phyloP scores from a whole-genome alignment of 2,797 vertebrate genomes.

The Dipus sagitta region DNA sequence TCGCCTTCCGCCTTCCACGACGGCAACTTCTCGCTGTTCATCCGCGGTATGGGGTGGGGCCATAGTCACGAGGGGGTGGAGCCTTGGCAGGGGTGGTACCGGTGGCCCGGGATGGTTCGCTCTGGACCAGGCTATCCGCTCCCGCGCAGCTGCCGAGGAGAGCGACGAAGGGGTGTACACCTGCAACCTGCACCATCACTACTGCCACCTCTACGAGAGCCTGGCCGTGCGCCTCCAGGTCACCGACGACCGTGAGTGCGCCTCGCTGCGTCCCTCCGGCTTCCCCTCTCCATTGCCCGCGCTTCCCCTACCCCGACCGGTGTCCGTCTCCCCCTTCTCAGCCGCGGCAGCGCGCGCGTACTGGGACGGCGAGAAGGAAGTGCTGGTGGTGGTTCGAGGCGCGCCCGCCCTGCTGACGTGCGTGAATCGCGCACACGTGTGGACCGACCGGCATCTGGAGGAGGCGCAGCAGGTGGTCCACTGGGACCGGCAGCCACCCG shows the following conservation, averaged over 20 bases:
- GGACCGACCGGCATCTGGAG: slow-evolving; percentile 94
- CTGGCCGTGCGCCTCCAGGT: slow-evolving; percentile 92
- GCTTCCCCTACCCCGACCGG: fast-evolving
- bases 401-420: slow-evolving; percentile 93
- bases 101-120: background rate
- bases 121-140: background rate
- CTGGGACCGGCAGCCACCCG: slow-evolving; percentile 97
- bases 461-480: slow-evolving; percentile 97
- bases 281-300: fast-evolving
- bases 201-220: slow-evolving; percentile 95
- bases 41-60: slow-evolving; percentile 89
- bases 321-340: slow-evolving; percentile 77
- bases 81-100: background rate
- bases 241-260: slow-evolving; percentile 91
- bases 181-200: slow-evolving; percentile 97
- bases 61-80: background rate
- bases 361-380: slow-evolving; percentile 94
- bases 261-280: background rate
- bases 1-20: slow-evolving; percentile 91
- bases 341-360: slow-evolving; percentile 89
- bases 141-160: slow-evolving; percentile 88
- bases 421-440: slow-evolving; percentile 92
- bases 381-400: slow-evolving; percentile 91
- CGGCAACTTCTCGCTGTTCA: slow-evolving; percentile 97
- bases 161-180: slow-evolving; percentile 95